Conservation (phyloP, 37 sponge, comb jelly and placozoan genomes). For the Ianthella basta region DNA sequence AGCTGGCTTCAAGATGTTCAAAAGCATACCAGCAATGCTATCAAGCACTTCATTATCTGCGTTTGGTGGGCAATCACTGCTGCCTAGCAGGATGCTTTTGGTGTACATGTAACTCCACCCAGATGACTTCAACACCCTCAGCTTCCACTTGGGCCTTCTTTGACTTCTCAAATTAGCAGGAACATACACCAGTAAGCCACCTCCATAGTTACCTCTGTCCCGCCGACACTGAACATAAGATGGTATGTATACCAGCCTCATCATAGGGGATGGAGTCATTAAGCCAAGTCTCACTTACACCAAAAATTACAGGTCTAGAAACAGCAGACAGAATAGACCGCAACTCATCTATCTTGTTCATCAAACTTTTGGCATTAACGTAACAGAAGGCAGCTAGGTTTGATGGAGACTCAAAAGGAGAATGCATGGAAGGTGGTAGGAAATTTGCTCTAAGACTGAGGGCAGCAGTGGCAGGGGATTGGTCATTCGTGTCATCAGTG, state of each 20-base stretch:
- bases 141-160: neutral
- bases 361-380: conserved; percentile 1
- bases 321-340: neutral
- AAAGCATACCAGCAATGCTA: neutral
- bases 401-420: neutral
- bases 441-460: neutral
- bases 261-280: neutral
- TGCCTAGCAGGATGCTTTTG: neutral
- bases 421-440: neutral
- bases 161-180: neutral
- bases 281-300: conserved; percentile 6
- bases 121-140: conserved; percentile 6
- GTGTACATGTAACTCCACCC: neutral
- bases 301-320: neutral
- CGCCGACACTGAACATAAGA: neutral
- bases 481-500: neutral
- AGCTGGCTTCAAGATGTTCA: neutral
- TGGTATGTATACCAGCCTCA: conserved; percentile 1
- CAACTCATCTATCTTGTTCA: conserved; percentile 1
- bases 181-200: neutral
- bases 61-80: neutral
- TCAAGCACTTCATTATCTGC: neutral
- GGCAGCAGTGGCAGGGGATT: neutral
- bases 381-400: neutral
- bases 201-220: neutral